Conservation (phyloP, 2,888 invertebrate species). For the Pelosia muscerda region DNA sequence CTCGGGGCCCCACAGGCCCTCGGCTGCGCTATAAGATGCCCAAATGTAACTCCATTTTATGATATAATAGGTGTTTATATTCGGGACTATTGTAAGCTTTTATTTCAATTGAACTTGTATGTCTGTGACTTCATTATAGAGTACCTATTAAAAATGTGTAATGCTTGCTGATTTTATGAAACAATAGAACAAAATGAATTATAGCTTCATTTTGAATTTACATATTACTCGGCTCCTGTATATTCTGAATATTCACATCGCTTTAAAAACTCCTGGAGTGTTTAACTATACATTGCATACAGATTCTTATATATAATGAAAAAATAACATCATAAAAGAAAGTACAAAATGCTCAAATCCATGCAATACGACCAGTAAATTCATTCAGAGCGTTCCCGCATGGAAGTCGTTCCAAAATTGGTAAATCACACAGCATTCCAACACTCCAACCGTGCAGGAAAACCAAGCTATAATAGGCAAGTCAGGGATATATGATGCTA, state of each 20-base stretch:
- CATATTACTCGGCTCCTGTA: background rate
- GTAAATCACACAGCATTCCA: background rate
- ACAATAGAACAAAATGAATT: constrained; percentile 23
- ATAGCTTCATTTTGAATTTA: constrained; percentile 7
- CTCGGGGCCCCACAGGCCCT: constrained; percentile 6
- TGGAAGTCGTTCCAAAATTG: background rate
- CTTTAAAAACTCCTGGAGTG: background rate
- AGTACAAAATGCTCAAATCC: background rate
- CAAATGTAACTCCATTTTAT: constrained; percentile 30
- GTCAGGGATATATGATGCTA: background rate
- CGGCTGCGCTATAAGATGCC: constrained; percentile 26
- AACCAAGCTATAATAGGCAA: background rate
- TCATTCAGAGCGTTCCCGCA: background rate
- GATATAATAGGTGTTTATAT: constrained; percentile 39
- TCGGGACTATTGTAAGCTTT: constrained; percentile 38
- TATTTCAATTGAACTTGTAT: constrained; percentile 29
- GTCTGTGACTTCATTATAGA: constrained; percentile 29
- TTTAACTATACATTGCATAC: background rate
- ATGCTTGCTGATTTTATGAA: constrained; percentile 37
- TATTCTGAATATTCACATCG: background rate
- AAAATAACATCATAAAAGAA: background rate
- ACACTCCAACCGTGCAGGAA: background rate
- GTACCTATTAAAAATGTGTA: constrained; percentile 29
- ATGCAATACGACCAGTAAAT: background rate
- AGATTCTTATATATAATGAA: background rate